These are phyloP conservation scores for Drosophila oshimai DNA, from an alignment of 1,140 invertebrate species.

Conservation along the genomic window DNA sequence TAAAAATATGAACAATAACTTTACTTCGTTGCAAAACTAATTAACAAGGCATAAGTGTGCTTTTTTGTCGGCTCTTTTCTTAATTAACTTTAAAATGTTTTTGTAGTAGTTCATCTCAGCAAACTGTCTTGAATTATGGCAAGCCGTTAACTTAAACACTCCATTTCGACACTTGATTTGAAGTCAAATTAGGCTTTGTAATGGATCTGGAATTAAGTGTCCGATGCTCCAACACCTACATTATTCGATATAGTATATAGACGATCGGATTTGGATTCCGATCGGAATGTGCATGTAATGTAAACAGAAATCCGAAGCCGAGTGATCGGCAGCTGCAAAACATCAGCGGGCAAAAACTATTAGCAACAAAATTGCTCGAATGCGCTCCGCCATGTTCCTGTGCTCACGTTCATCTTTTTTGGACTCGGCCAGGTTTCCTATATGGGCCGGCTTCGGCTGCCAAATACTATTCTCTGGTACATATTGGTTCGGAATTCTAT, in stretches of 20 bases:
- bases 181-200: conserved; percentile 9
- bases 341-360: conserved; percentile 59
- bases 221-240: background rate
- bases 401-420: conserved; percentile 38
- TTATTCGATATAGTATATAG: background rate
- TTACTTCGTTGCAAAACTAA: too few relatives aligned
- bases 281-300: conserved; percentile 7
- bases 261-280: conserved; percentile 24
- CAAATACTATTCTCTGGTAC: conserved; percentile 4
- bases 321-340: conserved; percentile 52
- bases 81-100: background rate
- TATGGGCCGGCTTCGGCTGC: conserved; percentile 55
- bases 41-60: too few relatives aligned
- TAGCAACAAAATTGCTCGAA: conserved; percentile 61
- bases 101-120: background rate
- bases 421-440: conserved; percentile 36
- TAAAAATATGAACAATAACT: too few relatives aligned
- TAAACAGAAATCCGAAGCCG: conserved; percentile 53
- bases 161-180: conserved; percentile 3
- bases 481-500: conserved; percentile 56
- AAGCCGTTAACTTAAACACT: background rate
- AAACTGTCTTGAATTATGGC: background rate
- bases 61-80: background rate
- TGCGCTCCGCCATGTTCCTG: conserved; percentile 38
- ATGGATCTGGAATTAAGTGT: conserved; percentile 10